These are phyloP conservation scores for Poecilia picta DNA, from an alignment of 2,797 vertebrate genomes.

Conservation along the genomic window DNA sequence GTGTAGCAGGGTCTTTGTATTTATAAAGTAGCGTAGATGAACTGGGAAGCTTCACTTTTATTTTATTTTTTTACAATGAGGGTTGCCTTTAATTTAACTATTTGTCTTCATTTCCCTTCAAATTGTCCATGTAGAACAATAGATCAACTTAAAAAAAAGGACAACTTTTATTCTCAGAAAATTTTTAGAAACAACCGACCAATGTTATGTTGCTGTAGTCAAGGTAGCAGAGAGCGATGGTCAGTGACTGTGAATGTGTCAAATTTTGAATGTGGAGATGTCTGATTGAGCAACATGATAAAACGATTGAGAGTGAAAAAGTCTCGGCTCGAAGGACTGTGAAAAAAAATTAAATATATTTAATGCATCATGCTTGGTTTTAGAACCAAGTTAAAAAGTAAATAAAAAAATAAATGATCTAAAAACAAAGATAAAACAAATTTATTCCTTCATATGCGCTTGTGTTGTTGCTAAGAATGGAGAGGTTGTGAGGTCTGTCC, in stretches of 20 bases:
- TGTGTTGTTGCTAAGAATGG: not conserved
- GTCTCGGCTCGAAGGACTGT: not conserved
- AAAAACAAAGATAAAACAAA: not conserved
- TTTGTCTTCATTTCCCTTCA: not conserved
- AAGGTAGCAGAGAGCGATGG: not conserved
- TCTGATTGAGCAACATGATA: not conserved
- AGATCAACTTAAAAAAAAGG: not conserved
- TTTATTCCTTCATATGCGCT: not conserved
- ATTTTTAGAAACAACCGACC: not conserved
- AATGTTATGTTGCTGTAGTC: not conserved
- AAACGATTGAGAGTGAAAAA: not conserved
- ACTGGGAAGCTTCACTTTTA: conserved; percentile 1
- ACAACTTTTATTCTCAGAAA: not conserved
- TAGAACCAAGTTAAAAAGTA: not conserved
- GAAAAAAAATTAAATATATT: not conserved
- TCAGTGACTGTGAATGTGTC: not conserved
- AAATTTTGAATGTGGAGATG: not conserved
- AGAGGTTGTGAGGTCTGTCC: not conserved
- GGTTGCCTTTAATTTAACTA: not conserved
- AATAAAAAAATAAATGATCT: not conserved
- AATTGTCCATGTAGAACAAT: not conserved
- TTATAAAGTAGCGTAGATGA: conserved; percentile 54
- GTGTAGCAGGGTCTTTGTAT: conserved; percentile 65
- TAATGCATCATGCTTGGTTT: not conserved
- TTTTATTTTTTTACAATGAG: not conserved